Evolutionary conservation across 2,888 invertebrate species (phyloP).

Genomic region (Zeuzera pyrina): DNA sequence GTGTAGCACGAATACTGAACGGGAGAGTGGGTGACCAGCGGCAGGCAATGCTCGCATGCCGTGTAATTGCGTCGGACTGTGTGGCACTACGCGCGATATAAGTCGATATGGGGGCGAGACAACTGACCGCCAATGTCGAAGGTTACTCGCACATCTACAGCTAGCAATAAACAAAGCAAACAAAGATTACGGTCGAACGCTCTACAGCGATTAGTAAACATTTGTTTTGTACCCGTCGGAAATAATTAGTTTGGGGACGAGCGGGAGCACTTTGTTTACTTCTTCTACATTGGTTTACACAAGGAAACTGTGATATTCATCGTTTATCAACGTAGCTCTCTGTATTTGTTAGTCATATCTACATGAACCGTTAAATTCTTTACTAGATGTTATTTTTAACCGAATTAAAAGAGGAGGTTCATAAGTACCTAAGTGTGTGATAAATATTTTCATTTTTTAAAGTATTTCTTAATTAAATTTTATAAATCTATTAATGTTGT

Average conservation of each 20-base stretch:
- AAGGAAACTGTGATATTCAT: conserved; percentile 1
- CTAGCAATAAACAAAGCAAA: conserved; percentile 29
- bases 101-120: conserved; percentile 17
- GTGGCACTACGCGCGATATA: too few species aligned
- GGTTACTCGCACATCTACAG: conserved; percentile 33
- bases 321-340: too few species aligned
- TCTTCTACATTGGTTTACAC: conserved; percentile 9
- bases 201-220: conserved; percentile 35
- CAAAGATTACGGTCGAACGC: conserved; percentile 33
- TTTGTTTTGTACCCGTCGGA: conserved; percentile 34
- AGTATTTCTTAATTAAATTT: too few species aligned
- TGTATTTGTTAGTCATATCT: too few species aligned
- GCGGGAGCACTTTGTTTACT: conserved; percentile 20
- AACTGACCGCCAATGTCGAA: conserved; percentile 48
- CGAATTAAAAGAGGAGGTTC: too few species aligned
- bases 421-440: too few species aligned
- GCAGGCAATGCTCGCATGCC: conserved; percentile 32
- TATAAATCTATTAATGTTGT: too few species aligned
- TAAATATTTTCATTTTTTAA: too few species aligned
- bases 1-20: conserved; percentile 46
- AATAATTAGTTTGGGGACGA: conserved; percentile 36
- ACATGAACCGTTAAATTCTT: too few species aligned
- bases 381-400: too few species aligned
- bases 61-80: conserved; percentile 46
- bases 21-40: conserved; percentile 15